Base-by-base conservation (phyloP, 2,888 invertebrate species). In the Nemurella pictetii region DNA sequence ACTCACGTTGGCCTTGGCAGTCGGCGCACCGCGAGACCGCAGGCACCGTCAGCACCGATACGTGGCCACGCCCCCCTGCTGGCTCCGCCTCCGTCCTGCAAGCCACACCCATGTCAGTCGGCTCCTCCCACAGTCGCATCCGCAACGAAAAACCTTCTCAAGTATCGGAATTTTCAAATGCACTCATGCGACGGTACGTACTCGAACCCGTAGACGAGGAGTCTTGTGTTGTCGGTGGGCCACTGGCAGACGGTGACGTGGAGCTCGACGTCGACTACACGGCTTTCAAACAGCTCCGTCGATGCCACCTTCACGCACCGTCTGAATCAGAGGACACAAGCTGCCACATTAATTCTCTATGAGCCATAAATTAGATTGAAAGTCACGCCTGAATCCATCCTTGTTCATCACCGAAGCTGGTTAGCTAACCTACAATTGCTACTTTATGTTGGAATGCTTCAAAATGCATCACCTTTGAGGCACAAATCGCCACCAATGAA, bases 201-300 rank as follows among this genome's bases (percentile, higher is more conserved):
- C 94, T 93, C 93, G 87, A 93, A 91, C 85, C 95, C 95, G 90
- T 94, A 94, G 87, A 95, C 93, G 78, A 95, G 91, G 80, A 95
- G 90, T 89, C 93, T 93, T 87, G 93, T 92, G 78, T 92, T 91
- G 89, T 95, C 94, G 87, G 92, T 92, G 72, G 95, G 94, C 93
- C 94, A 95, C 89, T 95, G 95, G 89, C 94, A 94, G 88, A 95
- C 93, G 87, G 93, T 92, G 87, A 95, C 92, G 88, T 92, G 93
- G 86, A 95, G 89, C 86, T 91, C 90, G 88, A 90, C 87, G 89
- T 89, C 85, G 3, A 92, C 90, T 78, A 89, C 90, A 89, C 92
- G 90, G 87, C 91, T 91, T 85, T 93, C 93, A 90, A 94, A 94
- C 73, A 94, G 89, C 84, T 92, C 91, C 25, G 94, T 92, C 89